Conservation (phyloP, 1,140 invertebrate species). For the Charaxes varanes region DNA sequence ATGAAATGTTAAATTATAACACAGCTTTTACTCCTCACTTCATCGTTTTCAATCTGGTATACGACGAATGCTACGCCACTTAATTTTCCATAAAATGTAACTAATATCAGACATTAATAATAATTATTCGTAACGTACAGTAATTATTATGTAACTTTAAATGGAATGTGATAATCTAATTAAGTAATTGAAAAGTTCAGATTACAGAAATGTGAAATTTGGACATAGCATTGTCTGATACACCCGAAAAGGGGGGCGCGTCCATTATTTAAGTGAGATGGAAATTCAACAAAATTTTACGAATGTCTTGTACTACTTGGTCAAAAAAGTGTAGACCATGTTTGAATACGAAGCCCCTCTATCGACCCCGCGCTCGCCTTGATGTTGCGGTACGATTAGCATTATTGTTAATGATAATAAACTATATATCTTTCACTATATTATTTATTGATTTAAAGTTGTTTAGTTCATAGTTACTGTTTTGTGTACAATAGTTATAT, state of each 20-base stretch:
- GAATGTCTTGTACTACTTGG: too few relatives aligned
- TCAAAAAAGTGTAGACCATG: too few relatives aligned
- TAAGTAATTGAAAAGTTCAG: constrained; percentile 14
- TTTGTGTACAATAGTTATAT: too few relatives aligned
- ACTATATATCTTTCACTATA: too few relatives aligned
- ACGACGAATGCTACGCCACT: constrained; percentile 53
- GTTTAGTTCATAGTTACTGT: too few relatives aligned
- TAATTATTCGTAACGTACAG: constrained; percentile 41
- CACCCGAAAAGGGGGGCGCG: constrained; percentile 28
- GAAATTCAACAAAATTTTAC: too few relatives aligned
- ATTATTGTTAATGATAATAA: too few relatives aligned
- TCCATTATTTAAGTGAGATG: neutral
- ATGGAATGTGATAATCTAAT: constrained; percentile 63
- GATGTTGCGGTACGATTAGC: too few relatives aligned
- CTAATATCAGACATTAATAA: constrained; percentile 25
- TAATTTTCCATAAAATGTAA: constrained; percentile 12
- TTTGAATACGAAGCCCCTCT: too few relatives aligned
- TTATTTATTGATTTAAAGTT: too few relatives aligned
- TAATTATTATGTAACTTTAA: constrained; percentile 49
- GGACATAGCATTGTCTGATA: constrained; percentile 62
- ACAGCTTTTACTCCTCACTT: constrained; percentile 65
- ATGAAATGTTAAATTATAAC: constrained; percentile 72
- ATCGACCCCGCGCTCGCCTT: too few relatives aligned
- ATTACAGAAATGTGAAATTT: constrained; percentile 13
- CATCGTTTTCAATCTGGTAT: constrained; percentile 44